Conservation (phyloP, 2,888 invertebrate species). For the Ectemnius lituratus region DNA sequence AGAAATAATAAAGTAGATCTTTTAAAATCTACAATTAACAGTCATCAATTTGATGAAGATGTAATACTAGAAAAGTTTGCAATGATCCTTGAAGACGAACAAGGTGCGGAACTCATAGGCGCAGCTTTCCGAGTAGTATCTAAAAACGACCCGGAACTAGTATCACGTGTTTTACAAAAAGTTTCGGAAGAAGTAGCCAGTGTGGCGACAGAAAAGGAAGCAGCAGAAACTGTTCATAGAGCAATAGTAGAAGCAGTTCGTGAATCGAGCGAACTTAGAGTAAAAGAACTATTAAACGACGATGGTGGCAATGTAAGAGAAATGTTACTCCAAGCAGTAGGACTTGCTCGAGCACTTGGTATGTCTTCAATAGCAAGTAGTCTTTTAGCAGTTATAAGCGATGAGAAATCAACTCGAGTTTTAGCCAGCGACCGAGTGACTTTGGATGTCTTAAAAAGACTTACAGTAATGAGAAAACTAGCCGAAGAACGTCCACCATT, state of each 20-base stretch:
- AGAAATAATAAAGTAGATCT: conserved; percentile 82
- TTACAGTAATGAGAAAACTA: conserved; percentile 85
- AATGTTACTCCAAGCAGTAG: conserved; percentile 83
- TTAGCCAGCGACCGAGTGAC: conserved; percentile 81
- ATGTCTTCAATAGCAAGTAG: conserved; percentile 82
- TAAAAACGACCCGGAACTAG: conserved; percentile 81
- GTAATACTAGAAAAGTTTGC: conserved; percentile 83
- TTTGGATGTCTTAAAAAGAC: conserved; percentile 84
- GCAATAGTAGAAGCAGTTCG: conserved; percentile 84
- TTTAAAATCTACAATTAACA: conserved; percentile 80
- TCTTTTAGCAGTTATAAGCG: conserved; percentile 79
- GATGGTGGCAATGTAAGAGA: conserved; percentile 77
- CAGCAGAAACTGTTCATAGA: conserved; percentile 83
- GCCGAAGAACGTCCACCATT: conserved; percentile 84
- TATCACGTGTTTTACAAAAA: conserved; percentile 81
- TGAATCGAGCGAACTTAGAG: conserved; percentile 81
- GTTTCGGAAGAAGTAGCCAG: conserved; percentile 82
- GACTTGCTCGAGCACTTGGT: conserved; percentile 85
- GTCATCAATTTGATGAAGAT: conserved; percentile 79
- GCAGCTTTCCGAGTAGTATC: conserved; percentile 84
- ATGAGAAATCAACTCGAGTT: conserved; percentile 80
- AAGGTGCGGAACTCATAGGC: conserved; percentile 80
- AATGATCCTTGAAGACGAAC: conserved; percentile 81
- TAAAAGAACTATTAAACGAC: conserved; percentile 80
- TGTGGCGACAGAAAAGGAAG: conserved; percentile 83